phyloP scores from a whole-genome alignment of 2,113 vertebrate genomes.

The Lepus americanus region DNA sequence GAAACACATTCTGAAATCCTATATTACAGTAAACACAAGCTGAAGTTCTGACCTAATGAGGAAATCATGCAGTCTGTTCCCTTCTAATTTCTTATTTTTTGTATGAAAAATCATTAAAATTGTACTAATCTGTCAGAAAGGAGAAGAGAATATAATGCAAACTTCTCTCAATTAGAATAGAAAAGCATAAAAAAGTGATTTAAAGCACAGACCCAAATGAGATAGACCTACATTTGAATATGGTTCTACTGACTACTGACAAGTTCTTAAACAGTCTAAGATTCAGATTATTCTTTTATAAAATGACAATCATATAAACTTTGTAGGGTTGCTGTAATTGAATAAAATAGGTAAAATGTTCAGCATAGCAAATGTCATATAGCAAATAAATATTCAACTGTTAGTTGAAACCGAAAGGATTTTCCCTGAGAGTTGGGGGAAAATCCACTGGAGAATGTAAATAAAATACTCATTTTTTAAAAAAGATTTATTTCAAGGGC shows the following conservation, averaged over 20 bases:
- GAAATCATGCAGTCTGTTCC: constrained; percentile 77
- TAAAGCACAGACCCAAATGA: constrained; percentile 58
- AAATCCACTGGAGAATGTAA: not conserved
- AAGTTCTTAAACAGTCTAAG: constrained; percentile 28
- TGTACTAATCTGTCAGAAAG: constrained; percentile 57
- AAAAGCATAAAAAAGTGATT: not conserved
- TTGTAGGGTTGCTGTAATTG: constrained; percentile 1
- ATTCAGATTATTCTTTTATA: constrained; percentile 25
- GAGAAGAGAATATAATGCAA: constrained; percentile 82
- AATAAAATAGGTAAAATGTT: constrained; percentile 27
- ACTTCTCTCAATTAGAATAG: constrained; percentile 77
- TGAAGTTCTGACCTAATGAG: constrained; percentile 78
- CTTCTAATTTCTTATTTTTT: constrained; percentile 73
- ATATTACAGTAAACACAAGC: constrained; percentile 57
- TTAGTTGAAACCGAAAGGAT: constrained; percentile 4
- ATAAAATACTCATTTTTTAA: constrained; percentile 25
- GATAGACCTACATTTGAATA: not conserved
- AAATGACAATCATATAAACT: constrained; percentile 32
- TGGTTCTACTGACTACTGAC: not conserved
- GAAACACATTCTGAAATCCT: constrained; percentile 52
- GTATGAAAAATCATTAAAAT: constrained; percentile 79
- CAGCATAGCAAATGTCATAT: not conserved
- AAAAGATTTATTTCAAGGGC: too few relatives aligned
- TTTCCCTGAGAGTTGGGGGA: not conserved
- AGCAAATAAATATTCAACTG: constrained; percentile 35